Evolutionary conservation across 1,140 invertebrate genomes (phyloP), one percentile per base, ranked within the genome.

Genomic region (Hermetia illucens): DNA sequence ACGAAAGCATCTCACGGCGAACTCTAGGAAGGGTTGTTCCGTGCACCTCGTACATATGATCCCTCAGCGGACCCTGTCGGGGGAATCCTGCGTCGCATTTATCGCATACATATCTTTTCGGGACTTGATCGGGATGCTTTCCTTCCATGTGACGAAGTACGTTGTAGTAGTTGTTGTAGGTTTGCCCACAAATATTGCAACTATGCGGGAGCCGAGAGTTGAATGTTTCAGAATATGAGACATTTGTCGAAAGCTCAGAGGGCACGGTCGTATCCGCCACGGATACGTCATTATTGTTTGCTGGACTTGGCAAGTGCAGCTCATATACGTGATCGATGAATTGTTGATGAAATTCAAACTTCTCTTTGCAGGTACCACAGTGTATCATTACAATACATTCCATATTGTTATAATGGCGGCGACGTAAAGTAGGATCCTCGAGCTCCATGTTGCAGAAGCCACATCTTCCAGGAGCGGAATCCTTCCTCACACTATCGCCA

Each of bases 151-250:
- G 58, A 0, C 58, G 48, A 34, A 61, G 39, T 21, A 61, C 58
- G 35, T 61, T 61, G 38, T 61, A 60, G 32, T 61, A 61, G 39
- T 61, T 61, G 25, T 61, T 61, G 36, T 61, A 61, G 35, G 58
- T 55, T 32, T 60, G 55, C 1, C 54, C 52, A 38, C 58, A 61
- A 21, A 61, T 60, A 2, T 53, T 54, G 19, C 58, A 61, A 2
- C 55, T 58, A 36, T 61, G 58, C 1, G 57, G 57, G 52, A 58
- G 53, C 4, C 56, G 51, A 20, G 51, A 55, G 17, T 15, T 39
- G n/a, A n/a, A n/a, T n/a, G n/a, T n/a, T n/a, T n/a, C n/a, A n/a
- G n/a, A n/a, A n/a, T n/a, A n/a, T n/a, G n/a, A n/a, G n/a, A n/a
- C n/a, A n/a, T n/a, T n/a, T n/a, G n/a, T n/a, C n/a, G n/a, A n/a